Conservation (phyloP, 2,888 invertebrate species). For the Gibbula magus region DNA sequence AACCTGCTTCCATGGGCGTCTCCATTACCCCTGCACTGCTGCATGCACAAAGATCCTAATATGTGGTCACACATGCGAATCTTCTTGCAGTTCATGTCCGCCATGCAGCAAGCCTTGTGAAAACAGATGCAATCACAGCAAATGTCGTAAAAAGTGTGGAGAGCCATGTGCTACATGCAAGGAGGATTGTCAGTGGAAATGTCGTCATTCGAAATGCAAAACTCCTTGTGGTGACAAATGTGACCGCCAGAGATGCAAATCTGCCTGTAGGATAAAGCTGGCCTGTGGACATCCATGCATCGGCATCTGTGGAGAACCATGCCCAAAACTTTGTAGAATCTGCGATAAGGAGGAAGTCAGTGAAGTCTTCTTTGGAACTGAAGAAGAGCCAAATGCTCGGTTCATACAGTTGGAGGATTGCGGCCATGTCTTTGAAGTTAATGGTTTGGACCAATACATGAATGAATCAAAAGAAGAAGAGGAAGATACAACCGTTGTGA, state of each 20-base stretch:
- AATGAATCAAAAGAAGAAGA: slow-evolving; percentile 76
- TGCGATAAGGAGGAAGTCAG: slow-evolving; percentile 75
- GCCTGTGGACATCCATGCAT: slow-evolving; percentile 80
- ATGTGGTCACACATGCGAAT: slow-evolving; percentile 71
- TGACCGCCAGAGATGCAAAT: slow-evolving; percentile 60
- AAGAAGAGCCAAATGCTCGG: slow-evolving; percentile 78
- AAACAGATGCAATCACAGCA: slow-evolving; percentile 67
- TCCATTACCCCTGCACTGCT: slow-evolving; percentile 77
- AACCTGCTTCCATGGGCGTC: slow-evolving; percentile 79
- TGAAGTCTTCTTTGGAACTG: slow-evolving; percentile 75
- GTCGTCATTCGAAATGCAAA: slow-evolving; percentile 62
- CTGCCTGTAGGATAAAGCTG: slow-evolving; percentile 44
- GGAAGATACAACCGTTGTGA: slow-evolving; percentile 26
- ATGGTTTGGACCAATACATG: slow-evolving; percentile 72
- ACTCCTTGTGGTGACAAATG: slow-evolving; percentile 71
- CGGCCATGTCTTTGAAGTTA: slow-evolving; percentile 69
- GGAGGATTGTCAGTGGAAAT: slow-evolving; percentile 72
- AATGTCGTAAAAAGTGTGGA: slow-evolving; percentile 65
- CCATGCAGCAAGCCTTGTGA: slow-evolving; percentile 73
- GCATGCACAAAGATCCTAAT: slow-evolving; percentile 77
- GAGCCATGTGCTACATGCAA: slow-evolving; percentile 67
- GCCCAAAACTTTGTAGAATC: slow-evolving; percentile 79
- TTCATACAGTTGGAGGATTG: slow-evolving; percentile 65
- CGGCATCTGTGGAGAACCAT: slow-evolving; percentile 85
- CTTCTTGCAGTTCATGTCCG: slow-evolving; percentile 68